phyloP scores from a whole-genome alignment of 2,888 invertebrate species.

The Drosophila prolongata region DNA sequence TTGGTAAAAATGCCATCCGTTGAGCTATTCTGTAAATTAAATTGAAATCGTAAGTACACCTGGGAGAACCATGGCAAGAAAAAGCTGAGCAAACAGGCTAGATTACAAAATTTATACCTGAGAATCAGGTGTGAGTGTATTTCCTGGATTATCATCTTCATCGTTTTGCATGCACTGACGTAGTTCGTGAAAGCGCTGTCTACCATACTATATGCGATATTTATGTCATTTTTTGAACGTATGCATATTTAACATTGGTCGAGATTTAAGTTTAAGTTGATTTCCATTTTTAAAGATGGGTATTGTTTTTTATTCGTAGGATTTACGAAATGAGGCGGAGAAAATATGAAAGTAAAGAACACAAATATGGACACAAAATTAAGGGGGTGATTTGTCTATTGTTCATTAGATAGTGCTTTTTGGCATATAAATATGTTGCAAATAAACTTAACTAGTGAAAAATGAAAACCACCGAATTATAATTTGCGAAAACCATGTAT shows the following conservation, averaged over 20 bases:
- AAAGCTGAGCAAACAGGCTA: slow-evolving; percentile 4
- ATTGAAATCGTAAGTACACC: background rate
- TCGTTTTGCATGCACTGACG: slow-evolving; percentile 94
- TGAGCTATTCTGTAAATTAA: slow-evolving; percentile 85
- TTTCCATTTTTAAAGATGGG: slow-evolving; percentile 34
- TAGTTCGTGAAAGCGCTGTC: slow-evolving; percentile 92
- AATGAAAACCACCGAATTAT: background rate
- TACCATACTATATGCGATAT: slow-evolving; percentile 85
- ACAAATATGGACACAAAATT: slow-evolving; percentile 63
- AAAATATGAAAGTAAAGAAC: slow-evolving; percentile 74
- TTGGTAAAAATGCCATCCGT: slow-evolving; percentile 91
- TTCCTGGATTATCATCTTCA: slow-evolving; percentile 90
- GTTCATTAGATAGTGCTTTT: slow-evolving; percentile 1
- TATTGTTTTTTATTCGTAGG: slow-evolving; percentile 38
- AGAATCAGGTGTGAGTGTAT: slow-evolving; percentile 90
- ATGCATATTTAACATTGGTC: slow-evolving; percentile 42
- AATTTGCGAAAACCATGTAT: background rate
- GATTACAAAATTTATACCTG: slow-evolving; percentile 85
- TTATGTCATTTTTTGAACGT: slow-evolving; percentile 40
- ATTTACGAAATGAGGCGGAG: slow-evolving; percentile 56
- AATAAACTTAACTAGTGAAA: background rate
- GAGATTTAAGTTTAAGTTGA: slow-evolving; percentile 21
- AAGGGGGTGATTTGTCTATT: slow-evolving; percentile 38
- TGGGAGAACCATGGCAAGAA: background rate
- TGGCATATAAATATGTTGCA: background rate